These are phyloP conservation scores for Pseudopleuronectes americanus DNA, from an alignment of 2,797 vertebrate genomes.

Conservation along the genomic window DNA sequence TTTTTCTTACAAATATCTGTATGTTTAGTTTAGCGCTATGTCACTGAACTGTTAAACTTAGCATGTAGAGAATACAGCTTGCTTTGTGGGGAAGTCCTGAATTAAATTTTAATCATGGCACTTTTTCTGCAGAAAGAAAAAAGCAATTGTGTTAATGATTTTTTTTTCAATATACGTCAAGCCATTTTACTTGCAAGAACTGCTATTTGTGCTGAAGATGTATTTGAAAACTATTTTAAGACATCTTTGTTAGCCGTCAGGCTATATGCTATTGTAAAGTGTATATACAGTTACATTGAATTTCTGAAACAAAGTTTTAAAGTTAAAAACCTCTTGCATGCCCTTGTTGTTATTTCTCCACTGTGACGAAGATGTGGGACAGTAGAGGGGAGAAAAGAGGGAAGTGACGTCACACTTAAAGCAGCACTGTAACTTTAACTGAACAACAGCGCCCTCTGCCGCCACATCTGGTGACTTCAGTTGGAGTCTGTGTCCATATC, in stretches of 20 bases:
- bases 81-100: constrained; percentile 92
- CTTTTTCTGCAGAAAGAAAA: constrained; percentile 90
- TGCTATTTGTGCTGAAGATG: constrained; percentile 90
- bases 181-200: constrained; percentile 92
- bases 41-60: constrained; percentile 94
- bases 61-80: constrained; percentile 95
- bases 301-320: constrained; percentile 85
- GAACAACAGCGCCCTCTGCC: too few relatives aligned
- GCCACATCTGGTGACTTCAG: too few relatives aligned
- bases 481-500: too few relatives aligned
- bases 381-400: not conserved
- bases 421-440: too few relatives aligned
- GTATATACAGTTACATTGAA: constrained; percentile 83
- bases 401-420: not conserved
- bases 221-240: constrained; percentile 89
- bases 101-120: constrained; percentile 92
- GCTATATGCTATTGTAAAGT: constrained; percentile 87
- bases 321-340: constrained; percentile 69
- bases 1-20: constrained; percentile 92
- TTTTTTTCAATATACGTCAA: constrained; percentile 60
- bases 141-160: constrained; percentile 85
- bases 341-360: constrained; percentile 64
- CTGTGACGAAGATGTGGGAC: not conserved
- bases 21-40: constrained; percentile 92
- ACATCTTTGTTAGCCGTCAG: constrained; percentile 91